Percentiles rank a stretch among this genome's conserved stretches.
These are phyloP conservation scores for Cephalopachus bancanus DNA, from an alignment of 2,797 vertebrate genomes.

Conservation along the genomic window DNA sequence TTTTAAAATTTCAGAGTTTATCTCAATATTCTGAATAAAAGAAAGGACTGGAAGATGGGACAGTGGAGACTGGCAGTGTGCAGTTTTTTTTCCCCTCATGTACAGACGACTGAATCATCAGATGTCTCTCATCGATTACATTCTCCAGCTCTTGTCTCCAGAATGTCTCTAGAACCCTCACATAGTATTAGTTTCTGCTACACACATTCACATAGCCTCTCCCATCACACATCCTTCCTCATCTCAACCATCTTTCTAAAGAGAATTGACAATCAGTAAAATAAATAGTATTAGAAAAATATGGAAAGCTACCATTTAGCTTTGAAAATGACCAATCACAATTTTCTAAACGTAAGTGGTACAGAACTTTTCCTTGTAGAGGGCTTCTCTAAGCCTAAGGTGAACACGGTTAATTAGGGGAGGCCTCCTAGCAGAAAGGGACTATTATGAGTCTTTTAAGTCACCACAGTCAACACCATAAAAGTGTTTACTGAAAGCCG, in stretches of 20 bases:
- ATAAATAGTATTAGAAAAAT: background rate
- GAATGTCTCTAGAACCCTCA: background rate
- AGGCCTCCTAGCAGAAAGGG: background rate
- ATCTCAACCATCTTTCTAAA: slow-evolving; percentile 11
- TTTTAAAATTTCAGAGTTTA: background rate
- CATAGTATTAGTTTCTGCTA: background rate
- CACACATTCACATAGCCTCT: background rate
- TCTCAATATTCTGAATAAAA: background rate
- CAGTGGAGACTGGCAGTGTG: background rate
- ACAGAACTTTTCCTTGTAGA: background rate
- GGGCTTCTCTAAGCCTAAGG: background rate
- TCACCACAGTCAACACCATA: background rate
- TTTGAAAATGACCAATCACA: background rate
- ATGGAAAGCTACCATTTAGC: background rate
- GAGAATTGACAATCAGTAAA: background rate
- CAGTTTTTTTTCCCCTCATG: background rate
- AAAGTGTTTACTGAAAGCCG: slow-evolving; percentile 44
- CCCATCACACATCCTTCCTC: background rate
- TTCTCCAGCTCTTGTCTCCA: background rate
- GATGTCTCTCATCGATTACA: background rate
- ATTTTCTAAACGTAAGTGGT: background rate
- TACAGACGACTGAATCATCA: background rate
- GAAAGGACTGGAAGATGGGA: background rate
- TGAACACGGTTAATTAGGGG: background rate
- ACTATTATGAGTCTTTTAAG: background rate